Conservation (phyloP, 2,113 vertebrate species). For the Tricholaema leucomelas region DNA sequence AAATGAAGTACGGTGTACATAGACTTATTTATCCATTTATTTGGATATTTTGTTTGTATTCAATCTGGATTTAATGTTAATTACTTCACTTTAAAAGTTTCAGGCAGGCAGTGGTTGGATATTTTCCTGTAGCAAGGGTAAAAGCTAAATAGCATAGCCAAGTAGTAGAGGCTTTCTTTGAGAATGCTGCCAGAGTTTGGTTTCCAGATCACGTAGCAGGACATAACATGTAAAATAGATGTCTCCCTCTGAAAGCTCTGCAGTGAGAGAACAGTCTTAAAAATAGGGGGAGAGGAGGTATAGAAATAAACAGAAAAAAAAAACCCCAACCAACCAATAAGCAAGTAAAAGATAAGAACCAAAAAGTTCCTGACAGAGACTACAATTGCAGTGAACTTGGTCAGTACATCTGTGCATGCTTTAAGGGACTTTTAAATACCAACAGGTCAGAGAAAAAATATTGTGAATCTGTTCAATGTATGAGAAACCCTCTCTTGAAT, state of each 20-base stretch:
- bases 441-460: not conserved
- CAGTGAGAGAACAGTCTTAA: not conserved
- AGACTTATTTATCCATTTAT: not conserved
- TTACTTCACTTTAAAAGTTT: constrained; percentile 27
- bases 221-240: constrained; percentile 52
- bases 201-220: constrained; percentile 3
- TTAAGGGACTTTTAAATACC: constrained; percentile 33
- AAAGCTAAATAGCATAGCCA: not conserved
- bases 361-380: not conserved
- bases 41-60: not conserved
- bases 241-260: constrained; percentile 17
- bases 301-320: not conserved
- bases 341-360: not conserved
- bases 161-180: not conserved
- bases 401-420: not conserved
- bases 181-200: constrained; percentile 14
- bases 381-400: not conserved
- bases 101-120: not conserved
- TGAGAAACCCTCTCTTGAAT: not conserved
- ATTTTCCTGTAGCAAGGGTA: not conserved
- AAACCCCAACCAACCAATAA: too few relatives aligned
- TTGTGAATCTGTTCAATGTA: not conserved
- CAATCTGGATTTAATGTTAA: constrained; percentile 37
- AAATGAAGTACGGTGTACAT: not conserved
- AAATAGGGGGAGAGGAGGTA: not conserved